Base-by-base conservation (phyloP, 2,888 invertebrate genomes). In the Ochropacha duplaris region DNA sequence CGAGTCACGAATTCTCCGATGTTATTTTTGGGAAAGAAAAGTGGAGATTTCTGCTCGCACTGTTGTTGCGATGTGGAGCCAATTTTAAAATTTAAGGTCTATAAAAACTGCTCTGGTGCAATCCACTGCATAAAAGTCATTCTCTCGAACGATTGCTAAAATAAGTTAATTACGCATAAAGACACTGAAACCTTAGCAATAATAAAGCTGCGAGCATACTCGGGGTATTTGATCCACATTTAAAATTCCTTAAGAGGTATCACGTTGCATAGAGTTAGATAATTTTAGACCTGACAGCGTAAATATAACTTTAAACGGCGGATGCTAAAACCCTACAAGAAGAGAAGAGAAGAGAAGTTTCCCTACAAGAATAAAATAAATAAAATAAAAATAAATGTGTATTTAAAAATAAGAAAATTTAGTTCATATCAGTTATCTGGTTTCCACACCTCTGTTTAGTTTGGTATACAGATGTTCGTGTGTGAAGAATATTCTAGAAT, bases 1-100 rank as follows among this genome's bases (percentile, higher is more conserved):
- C 52, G 19, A 52, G 31, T 34, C 52, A 52, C 52, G 52, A 22
- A 52, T 52, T 34, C 31, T 34, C 2, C 31, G 14, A 52, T 52
- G 52, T 52, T 52, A 52, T 52, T 52, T 31, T 31, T 31, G 31
- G 52, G 34, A 11, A 8, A 31, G 14, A 50, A 22, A n/a, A 22
- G 19, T 52, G 8, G 16, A 44, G 19, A 36, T 36, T 39, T 44
- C 9, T 19, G 9, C 2, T 44, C 16, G 16, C 44, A 34, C 12
- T 52, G 22, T 19, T 12, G 19, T 28, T 28, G 2, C 31, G 19
- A 14, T 22, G 19, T 19, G 22, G 34, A 19, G 1, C 34, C 12
- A 22, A 51, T 44, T 6, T 44, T 19, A 19, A 44, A 44, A 44
- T 39, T 16, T 39, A 2, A 36, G n/a, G 36, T 1, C 36, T 2